Percentiles rank a stretch among this genome's conserved stretches.
Evolutionary conservation across 2,113 vertebrate species (phyloP).

Genomic region (Halcyon senegalensis): DNA sequence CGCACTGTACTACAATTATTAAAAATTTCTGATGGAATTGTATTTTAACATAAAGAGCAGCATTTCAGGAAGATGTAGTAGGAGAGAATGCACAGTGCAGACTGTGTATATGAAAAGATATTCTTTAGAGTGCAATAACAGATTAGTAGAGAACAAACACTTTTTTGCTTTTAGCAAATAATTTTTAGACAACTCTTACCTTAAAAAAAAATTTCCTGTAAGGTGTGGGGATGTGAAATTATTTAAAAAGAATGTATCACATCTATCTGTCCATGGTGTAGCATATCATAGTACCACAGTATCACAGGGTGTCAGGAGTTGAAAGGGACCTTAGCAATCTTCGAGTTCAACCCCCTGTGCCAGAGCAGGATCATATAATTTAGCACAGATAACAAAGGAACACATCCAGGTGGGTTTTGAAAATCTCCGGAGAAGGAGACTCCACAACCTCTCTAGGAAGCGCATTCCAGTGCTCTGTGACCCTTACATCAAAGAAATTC

Average conservation of each 20-base stretch:
- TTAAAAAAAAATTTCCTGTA: background rate
- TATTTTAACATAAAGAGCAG: background rate
- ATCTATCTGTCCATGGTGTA: background rate
- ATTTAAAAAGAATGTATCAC: background rate
- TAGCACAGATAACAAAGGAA: too few species aligned
- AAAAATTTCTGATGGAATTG: conserved; percentile 55
- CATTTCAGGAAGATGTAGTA: background rate
- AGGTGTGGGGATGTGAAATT: accelerated
- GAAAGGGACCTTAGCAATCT: too few species aligned
- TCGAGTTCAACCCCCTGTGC: too few species aligned
- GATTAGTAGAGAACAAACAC: accelerated
- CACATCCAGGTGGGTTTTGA: too few species aligned
- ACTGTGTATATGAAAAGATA: background rate
- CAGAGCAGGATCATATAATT: too few species aligned
- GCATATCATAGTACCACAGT: too few species aligned
- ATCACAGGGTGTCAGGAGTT: too few species aligned
- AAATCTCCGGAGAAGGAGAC: too few species aligned
- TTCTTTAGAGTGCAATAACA: background rate
- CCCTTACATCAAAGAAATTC: too few species aligned
- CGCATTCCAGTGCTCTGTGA: too few species aligned
- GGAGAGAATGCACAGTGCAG: background rate
- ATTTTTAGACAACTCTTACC: background rate
- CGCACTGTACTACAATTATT: background rate
- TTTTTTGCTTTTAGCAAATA: background rate
- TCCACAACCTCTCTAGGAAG: too few species aligned